Evolutionary conservation across 2,113 vertebrate species (phyloP).

Genomic region (Glaucomys volans): DNA sequence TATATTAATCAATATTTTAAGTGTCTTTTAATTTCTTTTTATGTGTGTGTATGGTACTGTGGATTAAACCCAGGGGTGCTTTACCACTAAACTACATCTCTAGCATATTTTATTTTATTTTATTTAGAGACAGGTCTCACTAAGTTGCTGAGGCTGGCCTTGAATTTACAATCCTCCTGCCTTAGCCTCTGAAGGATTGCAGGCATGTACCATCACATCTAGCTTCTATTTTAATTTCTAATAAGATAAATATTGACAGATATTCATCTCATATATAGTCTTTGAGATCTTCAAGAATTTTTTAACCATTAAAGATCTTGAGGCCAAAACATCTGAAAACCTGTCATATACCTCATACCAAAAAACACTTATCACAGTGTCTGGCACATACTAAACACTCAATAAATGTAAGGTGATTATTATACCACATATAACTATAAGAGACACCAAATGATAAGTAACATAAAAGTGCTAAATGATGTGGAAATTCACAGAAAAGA

Average conservation of each 20-base stretch:
- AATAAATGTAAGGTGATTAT: neutral
- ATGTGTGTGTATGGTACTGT: no score
- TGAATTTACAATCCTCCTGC: no score
- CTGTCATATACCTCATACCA: neutral
- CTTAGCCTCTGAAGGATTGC: no score
- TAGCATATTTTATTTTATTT: neutral
- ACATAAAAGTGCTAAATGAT: constrained; percentile 34
- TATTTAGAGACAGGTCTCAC: no score
- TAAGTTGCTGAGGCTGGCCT: no score
- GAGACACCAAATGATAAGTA: neutral
- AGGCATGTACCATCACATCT: no score
- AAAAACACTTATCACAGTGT: constrained; percentile 22
- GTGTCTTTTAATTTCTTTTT: neutral
- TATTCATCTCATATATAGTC: neutral
- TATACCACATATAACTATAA: constrained; percentile 22
- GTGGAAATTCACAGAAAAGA: neutral
- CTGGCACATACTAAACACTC: neutral
- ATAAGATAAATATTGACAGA: neutral
- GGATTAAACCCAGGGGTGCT: no score
- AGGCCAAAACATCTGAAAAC: neutral
- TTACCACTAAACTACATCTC: no score
- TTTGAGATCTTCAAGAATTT: constrained; percentile 24
- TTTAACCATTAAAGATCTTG: constrained; percentile 24
- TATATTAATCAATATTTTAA: neutral
- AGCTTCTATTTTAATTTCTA: constrained; percentile 29